These are phyloP conservation scores for Cordylochernes scorpioides DNA, from an alignment of 2,888 invertebrate genomes.

Conservation along the genomic window DNA sequence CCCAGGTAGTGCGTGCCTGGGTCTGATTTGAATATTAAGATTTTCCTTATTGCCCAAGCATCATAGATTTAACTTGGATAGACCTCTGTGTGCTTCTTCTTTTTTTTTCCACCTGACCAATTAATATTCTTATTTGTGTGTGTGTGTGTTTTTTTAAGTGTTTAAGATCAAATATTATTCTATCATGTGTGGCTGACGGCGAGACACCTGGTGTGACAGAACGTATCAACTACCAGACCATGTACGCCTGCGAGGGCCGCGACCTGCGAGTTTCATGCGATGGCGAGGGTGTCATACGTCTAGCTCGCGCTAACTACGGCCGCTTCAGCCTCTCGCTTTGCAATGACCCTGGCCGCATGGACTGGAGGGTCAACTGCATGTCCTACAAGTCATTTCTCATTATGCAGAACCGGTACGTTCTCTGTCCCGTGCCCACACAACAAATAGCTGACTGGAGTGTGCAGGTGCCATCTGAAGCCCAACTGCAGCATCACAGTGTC, in stretches of 20 bases:
- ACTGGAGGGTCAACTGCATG: slow-evolving; percentile 89
- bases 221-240: slow-evolving; percentile 39
- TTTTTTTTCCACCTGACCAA: too few relatives aligned
- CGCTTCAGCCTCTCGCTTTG: slow-evolving; percentile 76
- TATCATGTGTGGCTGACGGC: too few relatives aligned
- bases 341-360: slow-evolving; percentile 82
- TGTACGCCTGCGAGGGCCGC: slow-evolving; percentile 79
- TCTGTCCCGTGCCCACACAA: background rate
- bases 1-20: too few relatives aligned
- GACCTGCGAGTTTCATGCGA: slow-evolving; percentile 61
- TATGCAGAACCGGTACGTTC: slow-evolving; percentile 48
- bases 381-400: slow-evolving; percentile 61
- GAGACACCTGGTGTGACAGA: too few relatives aligned
- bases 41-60: too few relatives aligned
- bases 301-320: slow-evolving; percentile 80
- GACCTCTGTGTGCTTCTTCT: too few relatives aligned
- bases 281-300: slow-evolving; percentile 57
- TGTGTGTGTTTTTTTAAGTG: too few relatives aligned
- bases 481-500: slow-evolving; percentile 18
- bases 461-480: slow-evolving; percentile 16
- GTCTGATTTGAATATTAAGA: too few relatives aligned
- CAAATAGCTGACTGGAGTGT: slow-evolving; percentile 1
- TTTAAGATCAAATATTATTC: too few relatives aligned
- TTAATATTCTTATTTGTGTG: too few relatives aligned
- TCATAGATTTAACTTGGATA: too few relatives aligned